Evolutionary conservation across 2,113 vertebrate genomes (phyloP), one percentile per base, ranked within the genome.

Genomic region (Scatophagus argus): DNA sequence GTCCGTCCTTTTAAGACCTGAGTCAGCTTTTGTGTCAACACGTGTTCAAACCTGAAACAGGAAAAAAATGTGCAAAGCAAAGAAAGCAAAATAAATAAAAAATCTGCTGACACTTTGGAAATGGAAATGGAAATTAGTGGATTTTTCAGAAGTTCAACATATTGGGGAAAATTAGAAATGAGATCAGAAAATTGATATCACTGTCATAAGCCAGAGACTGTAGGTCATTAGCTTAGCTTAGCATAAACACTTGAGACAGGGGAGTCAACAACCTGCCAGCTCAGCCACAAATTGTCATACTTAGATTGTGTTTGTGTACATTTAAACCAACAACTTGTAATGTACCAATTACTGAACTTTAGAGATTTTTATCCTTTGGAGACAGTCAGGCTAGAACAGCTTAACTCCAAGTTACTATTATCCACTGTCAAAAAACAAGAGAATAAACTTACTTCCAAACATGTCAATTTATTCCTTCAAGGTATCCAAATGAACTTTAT

Each of bases 11-110:
- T 36, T 44, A 3, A 61, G 34, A 14, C 59, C 60, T 82, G 84
- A 90, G 39, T 89, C 84, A 87, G 67, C 58, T 0, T 78, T 84
- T 68, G 47, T 83, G 79, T 84, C 55, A 46, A 51, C 41, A 17
- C 3, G 60, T 29, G 3, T 59, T 60, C 17, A 83, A 52, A 73
- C 58, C 27, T 55, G 32, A 11, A 23, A n/a, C n/a, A 52, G 62
- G 62, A 61, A 79, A 58, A 12, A 58, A 17, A 47, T 31, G 2
- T 32, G n/a, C n/a, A n/a, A n/a, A n/a, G n/a, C n/a, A n/a, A n/a
- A n/a, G n/a, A n/a, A n/a, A n/a, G n/a, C n/a, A n/a, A n/a, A n/a
- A n/a, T n/a, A n/a, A n/a, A n/a, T n/a, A n/a, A n/a, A n/a, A n/a
- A n/a, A 36, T 2, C 8, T 21, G 3, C 11, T 44, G 60, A 63